Conservation (phyloP, 2,113 vertebrate genomes). For the Alces alces region DNA sequence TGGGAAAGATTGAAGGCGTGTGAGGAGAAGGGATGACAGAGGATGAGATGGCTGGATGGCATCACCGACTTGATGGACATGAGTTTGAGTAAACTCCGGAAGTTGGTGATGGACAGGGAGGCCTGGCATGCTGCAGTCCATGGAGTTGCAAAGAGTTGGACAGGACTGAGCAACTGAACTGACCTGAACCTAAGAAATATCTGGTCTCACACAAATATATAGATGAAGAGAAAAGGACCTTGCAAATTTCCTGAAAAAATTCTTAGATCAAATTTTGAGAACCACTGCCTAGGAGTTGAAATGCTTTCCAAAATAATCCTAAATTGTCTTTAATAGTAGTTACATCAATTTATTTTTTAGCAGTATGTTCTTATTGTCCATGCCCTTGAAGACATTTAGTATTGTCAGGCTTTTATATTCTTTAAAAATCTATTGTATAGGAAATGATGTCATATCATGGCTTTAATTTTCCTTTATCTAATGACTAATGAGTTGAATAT, state of each 20-base stretch:
- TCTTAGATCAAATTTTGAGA: neutral
- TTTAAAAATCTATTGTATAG: neutral
- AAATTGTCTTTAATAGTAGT: neutral
- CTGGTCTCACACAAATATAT: neutral
- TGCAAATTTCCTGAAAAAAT: neutral
- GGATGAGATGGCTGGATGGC: neutral
- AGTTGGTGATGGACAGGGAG: neutral
- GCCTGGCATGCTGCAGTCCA: neutral
- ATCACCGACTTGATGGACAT: neutral
- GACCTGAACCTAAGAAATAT: neutral
- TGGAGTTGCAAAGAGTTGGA: neutral
- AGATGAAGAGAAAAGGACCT: neutral
- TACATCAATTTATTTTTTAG: neutral
- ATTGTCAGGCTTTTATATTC: neutral
- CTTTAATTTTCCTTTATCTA: neutral
- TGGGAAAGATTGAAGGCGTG: accelerated
- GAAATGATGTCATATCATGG: neutral
- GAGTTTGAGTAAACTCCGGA: neutral
- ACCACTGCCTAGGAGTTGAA: neutral
- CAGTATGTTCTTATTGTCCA: neutral
- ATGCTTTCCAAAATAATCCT: neutral
- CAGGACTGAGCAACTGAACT: neutral
- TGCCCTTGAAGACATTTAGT: neutral
- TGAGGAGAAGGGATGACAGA: neutral
- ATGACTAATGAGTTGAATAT: neutral